Conservation (phyloP, 1,140 invertebrate species). For the Platorchestia sp. region DNA sequence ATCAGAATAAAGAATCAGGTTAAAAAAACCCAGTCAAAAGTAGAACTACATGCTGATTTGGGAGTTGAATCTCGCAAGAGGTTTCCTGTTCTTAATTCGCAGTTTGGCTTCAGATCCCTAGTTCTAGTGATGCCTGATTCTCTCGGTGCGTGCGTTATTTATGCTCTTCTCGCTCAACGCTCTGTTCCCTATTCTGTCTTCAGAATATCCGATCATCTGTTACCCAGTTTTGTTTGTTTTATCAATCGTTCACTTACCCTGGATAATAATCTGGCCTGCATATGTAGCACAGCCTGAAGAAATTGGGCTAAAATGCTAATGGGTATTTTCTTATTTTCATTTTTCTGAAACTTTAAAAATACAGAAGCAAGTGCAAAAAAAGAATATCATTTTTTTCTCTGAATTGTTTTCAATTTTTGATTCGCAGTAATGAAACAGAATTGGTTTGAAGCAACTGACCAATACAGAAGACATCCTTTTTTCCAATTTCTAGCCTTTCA, state of each 20-base stretch:
- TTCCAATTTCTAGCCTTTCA: too few relatives aligned
- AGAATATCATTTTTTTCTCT: too few relatives aligned
- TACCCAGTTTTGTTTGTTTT: background rate
- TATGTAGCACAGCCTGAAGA: too few relatives aligned
- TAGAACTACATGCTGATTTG: background rate
- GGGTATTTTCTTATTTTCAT: too few relatives aligned
- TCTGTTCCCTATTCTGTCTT: background rate
- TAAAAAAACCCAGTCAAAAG: background rate
- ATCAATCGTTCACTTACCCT: background rate
- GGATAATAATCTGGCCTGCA: background rate
- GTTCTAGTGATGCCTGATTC: background rate
- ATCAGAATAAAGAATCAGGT: too few relatives aligned
- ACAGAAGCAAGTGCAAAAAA: too few relatives aligned
- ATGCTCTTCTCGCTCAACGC: background rate
- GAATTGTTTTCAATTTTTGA: too few relatives aligned
- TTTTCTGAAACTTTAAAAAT: too few relatives aligned
- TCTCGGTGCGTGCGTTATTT: background rate
- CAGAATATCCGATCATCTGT: background rate
- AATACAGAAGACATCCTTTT: too few relatives aligned
- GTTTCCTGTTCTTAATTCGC: background rate
- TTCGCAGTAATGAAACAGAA: too few relatives aligned
- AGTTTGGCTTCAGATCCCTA: background rate
- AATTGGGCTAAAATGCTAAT: too few relatives aligned
- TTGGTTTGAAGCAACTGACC: too few relatives aligned
- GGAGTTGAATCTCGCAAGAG: background rate